Conservation (phyloP, 2,797 vertebrate genomes). For the Oceanodroma leucorhoa region DNA sequence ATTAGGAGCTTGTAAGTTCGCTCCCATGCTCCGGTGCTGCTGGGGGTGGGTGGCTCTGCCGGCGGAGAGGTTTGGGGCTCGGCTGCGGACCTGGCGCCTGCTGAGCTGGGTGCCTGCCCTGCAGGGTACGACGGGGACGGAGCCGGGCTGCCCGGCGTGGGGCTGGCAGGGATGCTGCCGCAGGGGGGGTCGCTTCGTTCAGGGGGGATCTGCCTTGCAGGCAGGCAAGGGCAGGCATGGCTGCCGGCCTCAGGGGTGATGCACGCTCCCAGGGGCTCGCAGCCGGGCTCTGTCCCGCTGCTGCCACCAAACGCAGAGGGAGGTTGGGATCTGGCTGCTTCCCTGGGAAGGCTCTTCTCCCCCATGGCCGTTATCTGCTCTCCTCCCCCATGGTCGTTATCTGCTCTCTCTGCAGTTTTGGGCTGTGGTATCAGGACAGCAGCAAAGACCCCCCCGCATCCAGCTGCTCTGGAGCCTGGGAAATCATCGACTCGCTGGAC, state of each 20-base stretch:
- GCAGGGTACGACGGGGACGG: background rate
- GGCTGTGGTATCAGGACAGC: conserved; percentile 82
- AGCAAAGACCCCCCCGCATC: conserved; percentile 61
- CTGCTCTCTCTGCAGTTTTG: conserved; percentile 80
- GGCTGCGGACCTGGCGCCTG: background rate
- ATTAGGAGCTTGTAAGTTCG: conserved; percentile 91
- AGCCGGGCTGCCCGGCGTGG: background rate
- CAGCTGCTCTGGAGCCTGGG: conserved; percentile 79
- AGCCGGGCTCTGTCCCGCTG: background rate
- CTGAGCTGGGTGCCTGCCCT: background rate
- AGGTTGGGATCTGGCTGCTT: background rate
- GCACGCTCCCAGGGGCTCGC: rapidly evolving
- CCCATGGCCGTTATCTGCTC: background rate
- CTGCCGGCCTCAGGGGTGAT: background rate
- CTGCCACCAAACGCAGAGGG: background rate
- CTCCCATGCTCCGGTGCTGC: background rate
- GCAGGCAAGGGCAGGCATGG: background rate
- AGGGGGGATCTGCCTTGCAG: background rate
- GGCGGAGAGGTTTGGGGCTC: background rate
- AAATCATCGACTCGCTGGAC: conserved; percentile 77
- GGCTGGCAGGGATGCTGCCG: background rate
- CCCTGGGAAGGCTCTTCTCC: background rate
- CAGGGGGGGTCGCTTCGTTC: background rate
- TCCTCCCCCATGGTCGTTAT: too few relatives aligned
- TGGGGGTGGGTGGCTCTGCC: background rate